Conservation (phyloP, 2,888 invertebrate species). For the Tiliacea aurago region DNA sequence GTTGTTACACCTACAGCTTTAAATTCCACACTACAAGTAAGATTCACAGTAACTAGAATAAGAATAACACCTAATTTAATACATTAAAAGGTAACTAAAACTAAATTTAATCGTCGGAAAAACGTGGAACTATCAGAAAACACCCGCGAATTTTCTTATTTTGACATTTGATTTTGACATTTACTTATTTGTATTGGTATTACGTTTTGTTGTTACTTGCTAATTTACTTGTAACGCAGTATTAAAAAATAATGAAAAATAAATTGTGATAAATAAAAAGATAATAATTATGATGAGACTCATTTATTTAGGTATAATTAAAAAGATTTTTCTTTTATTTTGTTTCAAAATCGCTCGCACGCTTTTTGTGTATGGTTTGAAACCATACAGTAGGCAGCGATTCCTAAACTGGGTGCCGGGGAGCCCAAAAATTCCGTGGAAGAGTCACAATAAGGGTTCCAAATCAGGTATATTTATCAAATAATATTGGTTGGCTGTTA, state of each 20-base stretch:
- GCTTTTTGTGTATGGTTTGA: neutral
- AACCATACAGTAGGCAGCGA: too few species aligned
- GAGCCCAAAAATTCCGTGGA: too few species aligned
- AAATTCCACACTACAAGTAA: neutral
- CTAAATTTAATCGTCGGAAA: neutral
- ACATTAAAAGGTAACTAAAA: neutral
- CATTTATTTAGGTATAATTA: neutral
- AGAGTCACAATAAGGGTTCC: too few species aligned
- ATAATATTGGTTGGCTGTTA: too few species aligned
- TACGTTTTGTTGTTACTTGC: conserved; percentile 24
- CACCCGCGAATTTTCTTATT: conserved; percentile 61
- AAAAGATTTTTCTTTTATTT: neutral
- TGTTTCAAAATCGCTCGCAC: neutral
- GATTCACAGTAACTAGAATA: neutral
- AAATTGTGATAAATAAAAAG: neutral
- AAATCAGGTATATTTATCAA: too few species aligned
- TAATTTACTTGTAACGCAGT: neutral
- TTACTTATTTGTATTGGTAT: neutral
- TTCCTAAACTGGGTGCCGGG: too few species aligned
- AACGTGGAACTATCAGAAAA: conserved; percentile 40
- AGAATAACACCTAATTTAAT: neutral
- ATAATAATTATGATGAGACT: neutral
- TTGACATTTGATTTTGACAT: conserved; percentile 52
- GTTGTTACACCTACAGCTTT: neutral
- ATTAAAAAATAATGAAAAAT: neutral